Percentiles rank a stretch among this genome's conserved stretches.
Evolutionary conservation across 2,113 vertebrate species (phyloP).

Genomic region (Rallus limicola): DNA sequence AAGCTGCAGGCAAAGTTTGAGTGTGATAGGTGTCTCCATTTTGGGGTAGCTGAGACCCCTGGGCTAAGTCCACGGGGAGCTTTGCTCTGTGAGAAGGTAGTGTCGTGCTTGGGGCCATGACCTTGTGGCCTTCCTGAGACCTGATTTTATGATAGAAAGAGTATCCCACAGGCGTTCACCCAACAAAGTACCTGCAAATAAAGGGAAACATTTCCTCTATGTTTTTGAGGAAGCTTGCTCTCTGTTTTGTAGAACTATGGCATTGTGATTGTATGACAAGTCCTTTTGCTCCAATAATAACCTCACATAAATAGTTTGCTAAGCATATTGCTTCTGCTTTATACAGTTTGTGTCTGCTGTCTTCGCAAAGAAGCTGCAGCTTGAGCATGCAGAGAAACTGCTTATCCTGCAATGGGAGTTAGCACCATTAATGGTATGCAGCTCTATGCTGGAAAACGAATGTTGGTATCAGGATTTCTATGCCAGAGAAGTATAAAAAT

Average conservation of each 20-base stretch:
- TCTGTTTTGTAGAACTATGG: background rate
- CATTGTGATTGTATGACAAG: background rate
- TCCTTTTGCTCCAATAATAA: background rate
- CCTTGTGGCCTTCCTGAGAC: background rate
- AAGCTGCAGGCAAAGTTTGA: background rate
- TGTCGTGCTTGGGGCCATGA: background rate
- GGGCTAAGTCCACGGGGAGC: accelerated
- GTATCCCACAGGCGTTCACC: background rate
- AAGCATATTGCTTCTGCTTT: background rate
- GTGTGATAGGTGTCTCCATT: background rate
- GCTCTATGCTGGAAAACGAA: background rate
- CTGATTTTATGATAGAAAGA: background rate
- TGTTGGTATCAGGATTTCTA: background rate
- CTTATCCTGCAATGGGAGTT: background rate
- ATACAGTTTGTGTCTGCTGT: background rate
- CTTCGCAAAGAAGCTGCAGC: background rate
- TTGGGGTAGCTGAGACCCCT: accelerated
- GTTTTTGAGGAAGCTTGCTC: background rate
- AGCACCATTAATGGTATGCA: background rate
- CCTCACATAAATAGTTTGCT: background rate
- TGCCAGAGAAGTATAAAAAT: background rate
- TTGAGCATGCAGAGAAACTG: background rate
- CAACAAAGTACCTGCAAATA: background rate
- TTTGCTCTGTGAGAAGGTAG: accelerated
- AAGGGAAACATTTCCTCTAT: background rate